phyloP scores from a whole-genome alignment of 2,888 invertebrate species.

The Furcula furcula region DNA sequence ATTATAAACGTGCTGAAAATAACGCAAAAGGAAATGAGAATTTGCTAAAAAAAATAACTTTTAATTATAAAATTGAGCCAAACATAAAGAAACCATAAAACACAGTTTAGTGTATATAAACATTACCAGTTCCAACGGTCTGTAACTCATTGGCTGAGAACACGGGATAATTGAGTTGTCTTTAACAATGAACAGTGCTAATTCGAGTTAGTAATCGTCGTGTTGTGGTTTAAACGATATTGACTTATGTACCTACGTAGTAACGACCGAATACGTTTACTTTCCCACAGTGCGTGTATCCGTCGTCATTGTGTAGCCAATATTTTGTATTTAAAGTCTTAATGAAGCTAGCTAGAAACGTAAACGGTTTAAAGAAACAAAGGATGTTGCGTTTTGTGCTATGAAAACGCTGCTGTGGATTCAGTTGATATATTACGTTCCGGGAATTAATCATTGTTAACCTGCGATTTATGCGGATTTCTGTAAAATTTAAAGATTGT shows the following conservation, averaged over 20 bases:
- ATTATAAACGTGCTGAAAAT: too few relatives aligned
- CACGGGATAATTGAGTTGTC: slow-evolving; percentile 46
- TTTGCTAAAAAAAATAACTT: background rate
- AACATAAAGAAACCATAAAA: slow-evolving; percentile 35
- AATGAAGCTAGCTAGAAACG: slow-evolving; percentile 4
- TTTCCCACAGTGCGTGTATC: slow-evolving; percentile 1
- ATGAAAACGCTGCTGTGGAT: too few relatives aligned
- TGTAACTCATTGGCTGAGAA: slow-evolving; percentile 25
- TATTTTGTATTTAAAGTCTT: too few relatives aligned
- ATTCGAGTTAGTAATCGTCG: slow-evolving; percentile 42
- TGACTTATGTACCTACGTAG: slow-evolving; percentile 30
- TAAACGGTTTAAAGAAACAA: slow-evolving; percentile 4
- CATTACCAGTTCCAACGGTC: slow-evolving; percentile 32
- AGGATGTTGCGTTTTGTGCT: slow-evolving; percentile 17
- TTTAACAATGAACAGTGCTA: slow-evolving; percentile 46
- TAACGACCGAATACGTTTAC: background rate
- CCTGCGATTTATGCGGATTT: too few relatives aligned
- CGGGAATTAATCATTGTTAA: too few relatives aligned
- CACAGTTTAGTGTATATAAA: slow-evolving; percentile 33
- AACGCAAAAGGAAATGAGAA: too few relatives aligned
- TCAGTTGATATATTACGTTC: too few relatives aligned
- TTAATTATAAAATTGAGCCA: background rate
- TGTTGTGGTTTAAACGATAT: slow-evolving; percentile 47
- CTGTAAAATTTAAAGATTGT: too few relatives aligned
- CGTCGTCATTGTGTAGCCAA: too few relatives aligned